phyloP scores from a whole-genome alignment of 2,797 vertebrate genomes.

The Schizopygopsis malacanthus region DNA sequence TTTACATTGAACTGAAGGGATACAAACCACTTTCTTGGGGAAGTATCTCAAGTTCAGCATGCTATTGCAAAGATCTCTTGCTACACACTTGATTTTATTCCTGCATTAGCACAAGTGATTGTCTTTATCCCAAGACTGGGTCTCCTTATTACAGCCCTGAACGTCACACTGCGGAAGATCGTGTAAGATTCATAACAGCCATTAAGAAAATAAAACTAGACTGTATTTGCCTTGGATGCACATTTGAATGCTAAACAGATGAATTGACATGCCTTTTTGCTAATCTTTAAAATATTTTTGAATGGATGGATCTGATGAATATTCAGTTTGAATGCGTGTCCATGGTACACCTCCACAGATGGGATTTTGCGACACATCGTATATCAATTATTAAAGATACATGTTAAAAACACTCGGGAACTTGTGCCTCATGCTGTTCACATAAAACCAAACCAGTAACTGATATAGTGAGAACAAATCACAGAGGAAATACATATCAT shows the following conservation, averaged over 20 bases:
- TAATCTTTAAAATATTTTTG: conserved; percentile 26
- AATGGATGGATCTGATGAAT: not conserved
- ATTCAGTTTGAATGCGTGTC: conserved; percentile 27
- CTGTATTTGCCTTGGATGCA: not conserved
- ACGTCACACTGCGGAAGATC: conserved; percentile 52
- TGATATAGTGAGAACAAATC: conserved; percentile 66
- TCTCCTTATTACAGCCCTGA: conserved; percentile 56
- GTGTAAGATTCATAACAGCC: conserved; percentile 30
- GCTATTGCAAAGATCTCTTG: conserved; percentile 52
- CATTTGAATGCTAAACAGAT: not conserved
- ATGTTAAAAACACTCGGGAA: conserved; percentile 60
- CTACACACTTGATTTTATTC: conserved; percentile 51
- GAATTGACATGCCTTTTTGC: not conserved
- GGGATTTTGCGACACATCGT: conserved; percentile 33
- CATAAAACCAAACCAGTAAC: conserved; percentile 64
- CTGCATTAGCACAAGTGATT: conserved; percentile 74
- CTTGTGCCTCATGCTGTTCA: conserved; percentile 75
- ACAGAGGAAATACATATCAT: conserved; percentile 78
- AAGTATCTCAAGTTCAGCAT: conserved; percentile 61
- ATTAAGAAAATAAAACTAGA: conserved; percentile 25
- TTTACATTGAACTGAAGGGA: conserved; percentile 27
- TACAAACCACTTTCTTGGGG: conserved; percentile 37
- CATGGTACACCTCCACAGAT: conserved; percentile 33
- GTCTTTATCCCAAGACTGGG: conserved; percentile 67
- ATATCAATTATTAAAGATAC: conserved; percentile 48